Conservation (phyloP, 2,888 invertebrate genomes). For the Morinoia aosen region DNA sequence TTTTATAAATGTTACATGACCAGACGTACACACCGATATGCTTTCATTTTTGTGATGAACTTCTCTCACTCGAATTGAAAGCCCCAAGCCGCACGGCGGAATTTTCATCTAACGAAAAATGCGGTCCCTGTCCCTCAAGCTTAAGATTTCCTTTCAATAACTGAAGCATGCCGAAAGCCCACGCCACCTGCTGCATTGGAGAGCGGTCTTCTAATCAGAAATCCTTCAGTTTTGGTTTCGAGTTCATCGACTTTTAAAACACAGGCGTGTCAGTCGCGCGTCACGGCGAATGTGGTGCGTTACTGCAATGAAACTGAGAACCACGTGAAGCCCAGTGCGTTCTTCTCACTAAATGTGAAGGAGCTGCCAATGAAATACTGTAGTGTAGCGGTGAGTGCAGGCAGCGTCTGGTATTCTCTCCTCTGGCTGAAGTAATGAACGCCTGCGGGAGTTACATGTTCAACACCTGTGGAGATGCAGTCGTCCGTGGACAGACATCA, state of each 20-base stretch:
- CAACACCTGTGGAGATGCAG: no score
- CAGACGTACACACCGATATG: neutral
- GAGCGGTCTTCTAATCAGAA: neutral
- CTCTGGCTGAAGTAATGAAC: no score
- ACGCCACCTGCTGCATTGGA: neutral
- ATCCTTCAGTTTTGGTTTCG: neutral
- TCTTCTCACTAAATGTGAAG: no score
- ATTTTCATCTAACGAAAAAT: neutral
- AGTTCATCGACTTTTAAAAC: neutral
- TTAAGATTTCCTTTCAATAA: constrained; percentile 2
- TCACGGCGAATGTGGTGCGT: neutral
- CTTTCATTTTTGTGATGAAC: neutral
- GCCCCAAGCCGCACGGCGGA: neutral
- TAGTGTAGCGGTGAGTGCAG: no score
- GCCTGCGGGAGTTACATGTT: no score
- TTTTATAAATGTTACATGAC: neutral
- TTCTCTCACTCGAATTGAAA: neutral
- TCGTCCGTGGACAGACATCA: no score
- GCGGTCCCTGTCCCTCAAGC: neutral
- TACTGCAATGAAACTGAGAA: neutral
- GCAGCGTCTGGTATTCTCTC: no score
- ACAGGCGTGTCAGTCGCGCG: neutral
- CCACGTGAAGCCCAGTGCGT: no score
- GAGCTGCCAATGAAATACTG: no score
- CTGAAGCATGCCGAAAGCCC: neutral